Percentiles rank a stretch among this genome's conserved stretches.
phyloP scores from a whole-genome alignment of 2,888 invertebrate species.

The Andrena bucephala region DNA sequence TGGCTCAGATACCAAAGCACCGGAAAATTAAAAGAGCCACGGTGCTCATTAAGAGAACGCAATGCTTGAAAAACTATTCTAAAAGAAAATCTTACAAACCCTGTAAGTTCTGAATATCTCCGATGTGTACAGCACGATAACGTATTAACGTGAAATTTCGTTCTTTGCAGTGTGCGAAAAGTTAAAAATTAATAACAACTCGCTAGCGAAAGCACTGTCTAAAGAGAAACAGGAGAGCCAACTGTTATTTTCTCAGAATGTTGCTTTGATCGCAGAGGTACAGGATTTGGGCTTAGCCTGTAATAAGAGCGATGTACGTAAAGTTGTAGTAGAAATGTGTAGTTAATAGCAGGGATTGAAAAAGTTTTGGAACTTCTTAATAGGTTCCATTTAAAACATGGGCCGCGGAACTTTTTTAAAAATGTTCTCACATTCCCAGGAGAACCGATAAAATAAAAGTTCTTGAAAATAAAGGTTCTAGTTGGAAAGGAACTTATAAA shows the following conservation, averaged over 20 bases:
- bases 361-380: no score
- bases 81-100: slow-evolving; percentile 71
- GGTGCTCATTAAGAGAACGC: slow-evolving; percentile 72
- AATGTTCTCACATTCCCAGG: no score
- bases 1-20: slow-evolving; percentile 76
- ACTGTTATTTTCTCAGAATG: slow-evolving; percentile 75
- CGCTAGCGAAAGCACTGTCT: slow-evolving; percentile 78
- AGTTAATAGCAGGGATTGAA: no score
- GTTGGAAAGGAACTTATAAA: no score
- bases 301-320: slow-evolving; percentile 77
- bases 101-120: slow-evolving; percentile 66
- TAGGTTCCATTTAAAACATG: no score
- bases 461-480: no score
- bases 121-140: not conserved
- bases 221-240: slow-evolving; percentile 79
- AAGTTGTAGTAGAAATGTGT: not conserved
- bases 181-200: slow-evolving; percentile 78
- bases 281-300: slow-evolving; percentile 76
- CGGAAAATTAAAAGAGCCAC: slow-evolving; percentile 74
- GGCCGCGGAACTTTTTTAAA: no score
- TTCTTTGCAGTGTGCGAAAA: slow-evolving; percentile 76
- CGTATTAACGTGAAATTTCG: slow-evolving; percentile 25
- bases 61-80: slow-evolving; percentile 60
- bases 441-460: no score
- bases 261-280: slow-evolving; percentile 73